phyloP scores from a whole-genome alignment of 2,113 vertebrate genomes.

The Protobothrops flavoviridis region DNA sequence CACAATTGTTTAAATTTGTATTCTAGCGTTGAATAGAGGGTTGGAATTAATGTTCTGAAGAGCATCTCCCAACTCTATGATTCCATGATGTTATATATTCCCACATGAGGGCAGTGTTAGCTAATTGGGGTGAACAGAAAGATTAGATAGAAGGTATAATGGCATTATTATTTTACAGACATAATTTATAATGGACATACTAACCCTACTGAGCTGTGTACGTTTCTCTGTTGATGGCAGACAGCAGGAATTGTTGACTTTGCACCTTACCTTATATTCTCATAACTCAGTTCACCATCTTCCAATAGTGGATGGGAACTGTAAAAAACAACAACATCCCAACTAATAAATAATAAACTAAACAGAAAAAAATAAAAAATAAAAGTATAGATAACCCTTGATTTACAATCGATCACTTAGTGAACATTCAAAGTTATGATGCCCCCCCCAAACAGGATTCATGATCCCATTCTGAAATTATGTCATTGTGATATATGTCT shows the following conservation, averaged over 20 bases:
- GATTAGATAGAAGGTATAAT: background rate
- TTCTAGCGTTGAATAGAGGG: background rate
- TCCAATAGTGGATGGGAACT: background rate
- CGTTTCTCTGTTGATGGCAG: background rate
- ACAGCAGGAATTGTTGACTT: background rate
- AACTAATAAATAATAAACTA: background rate
- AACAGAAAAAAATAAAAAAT: background rate
- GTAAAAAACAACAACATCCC: background rate
- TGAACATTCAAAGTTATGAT: background rate
- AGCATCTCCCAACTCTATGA: background rate
- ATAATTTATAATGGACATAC: background rate
- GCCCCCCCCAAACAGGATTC: no score
- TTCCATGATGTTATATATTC: background rate
- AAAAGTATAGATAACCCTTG: background rate
- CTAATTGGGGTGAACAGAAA: background rate
- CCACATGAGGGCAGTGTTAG: background rate
- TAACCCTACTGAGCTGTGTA: background rate
- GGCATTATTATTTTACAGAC: background rate
- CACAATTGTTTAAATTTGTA: background rate
- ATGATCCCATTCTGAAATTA: no score
- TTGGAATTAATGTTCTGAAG: background rate
- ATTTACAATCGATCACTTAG: background rate
- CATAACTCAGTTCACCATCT: background rate
- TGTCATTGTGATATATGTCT: no score
- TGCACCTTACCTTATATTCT: background rate